Base-by-base conservation (phyloP, 1,140 invertebrate species). In the Patella vulgata region DNA sequence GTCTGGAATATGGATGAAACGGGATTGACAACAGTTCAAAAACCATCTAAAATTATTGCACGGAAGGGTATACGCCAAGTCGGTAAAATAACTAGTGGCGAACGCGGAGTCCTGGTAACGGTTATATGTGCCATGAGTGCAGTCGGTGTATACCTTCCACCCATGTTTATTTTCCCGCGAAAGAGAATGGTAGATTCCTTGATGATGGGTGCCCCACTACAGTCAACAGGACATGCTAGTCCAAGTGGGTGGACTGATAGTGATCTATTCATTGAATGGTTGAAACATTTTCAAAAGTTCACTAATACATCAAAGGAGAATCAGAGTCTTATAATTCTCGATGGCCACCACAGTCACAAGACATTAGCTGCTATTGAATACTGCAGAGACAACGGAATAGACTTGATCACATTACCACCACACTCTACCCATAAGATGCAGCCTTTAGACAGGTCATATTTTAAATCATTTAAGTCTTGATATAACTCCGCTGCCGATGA, bases 1-100 rank as follows among this genome's bases (percentile, higher is more conserved):
- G 81, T 87, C 14, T 85, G 76, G 53, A 87, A 87, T 66, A 73
- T 85, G 33, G 85, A 87, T 68, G 86, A 87, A 69, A 86, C 82
- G 8, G 85, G 85, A 17, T 63, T 86, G 39, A 83, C 82, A 27
- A 85, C 82, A n/a, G 83, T 86, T 8, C 79, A 85, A 28, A 82
- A 82, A 65, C 75, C 79, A 39, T 50, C 65, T 30, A 85, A 83
- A 72, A 71, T 88, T 55, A 63, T 87, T 14, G 75, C 81, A 30
- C 70, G 62, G 56, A 77, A 77, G 73, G 83, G 84, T 31, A 50
- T 59, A 25, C 77, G 77, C 63, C 80, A 87, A 75, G 79, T 87
- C 6, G 82, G 80, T 40, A 63, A 75, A 60, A 56, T 85, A 17
- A 84, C 81, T 11, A 84, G 81, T 59, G 82, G 71, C 5, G 85